A percentile compares a stretch with the other conserved stretches of the same genome.
These are phyloP conservation scores for Tholera decimalis DNA, from an alignment of 2,888 invertebrate genomes.

Conservation along the genomic window DNA sequence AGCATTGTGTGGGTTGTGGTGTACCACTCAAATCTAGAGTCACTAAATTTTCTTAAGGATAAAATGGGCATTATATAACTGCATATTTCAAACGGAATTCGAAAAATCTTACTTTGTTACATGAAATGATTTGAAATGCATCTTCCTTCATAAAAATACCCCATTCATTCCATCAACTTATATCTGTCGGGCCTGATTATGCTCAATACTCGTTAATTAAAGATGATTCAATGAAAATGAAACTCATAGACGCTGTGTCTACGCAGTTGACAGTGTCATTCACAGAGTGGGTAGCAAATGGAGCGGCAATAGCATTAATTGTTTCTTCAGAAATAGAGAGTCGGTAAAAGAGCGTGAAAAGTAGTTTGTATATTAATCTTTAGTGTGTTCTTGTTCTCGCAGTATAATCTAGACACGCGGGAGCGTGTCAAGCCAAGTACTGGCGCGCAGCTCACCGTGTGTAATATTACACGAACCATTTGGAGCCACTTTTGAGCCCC, in stretches of 20 bases:
- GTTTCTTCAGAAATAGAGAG: neutral
- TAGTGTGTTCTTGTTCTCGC: neutral
- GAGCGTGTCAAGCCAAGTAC: too few species aligned
- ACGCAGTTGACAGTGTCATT: constrained; percentile 32
- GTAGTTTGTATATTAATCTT: neutral
- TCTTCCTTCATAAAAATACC: constrained; percentile 15
- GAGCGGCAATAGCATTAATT: neutral
- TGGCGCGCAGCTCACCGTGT: too few species aligned
- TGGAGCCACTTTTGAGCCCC: too few species aligned
- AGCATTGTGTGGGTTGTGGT: neutral
- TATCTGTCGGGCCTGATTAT: constrained; percentile 39
- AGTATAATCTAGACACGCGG: neutral
- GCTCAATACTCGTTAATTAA: constrained; percentile 49
- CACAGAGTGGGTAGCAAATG: constrained; percentile 32
- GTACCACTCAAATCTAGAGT: neutral
- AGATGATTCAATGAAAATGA: constrained; percentile 58
- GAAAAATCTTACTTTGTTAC: too few species aligned
- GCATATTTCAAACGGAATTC: too few species aligned
- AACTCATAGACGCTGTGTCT: constrained; percentile 57
- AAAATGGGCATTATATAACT: too few species aligned
- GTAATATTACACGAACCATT: too few species aligned
- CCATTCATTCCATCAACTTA: constrained; percentile 10
- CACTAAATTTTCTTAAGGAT: neutral
- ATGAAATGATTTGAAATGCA: neutral
- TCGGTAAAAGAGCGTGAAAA: neutral